Evolutionary conservation across 2,888 invertebrate genomes (phyloP).

Genomic region (Parelbella ahira): DNA sequence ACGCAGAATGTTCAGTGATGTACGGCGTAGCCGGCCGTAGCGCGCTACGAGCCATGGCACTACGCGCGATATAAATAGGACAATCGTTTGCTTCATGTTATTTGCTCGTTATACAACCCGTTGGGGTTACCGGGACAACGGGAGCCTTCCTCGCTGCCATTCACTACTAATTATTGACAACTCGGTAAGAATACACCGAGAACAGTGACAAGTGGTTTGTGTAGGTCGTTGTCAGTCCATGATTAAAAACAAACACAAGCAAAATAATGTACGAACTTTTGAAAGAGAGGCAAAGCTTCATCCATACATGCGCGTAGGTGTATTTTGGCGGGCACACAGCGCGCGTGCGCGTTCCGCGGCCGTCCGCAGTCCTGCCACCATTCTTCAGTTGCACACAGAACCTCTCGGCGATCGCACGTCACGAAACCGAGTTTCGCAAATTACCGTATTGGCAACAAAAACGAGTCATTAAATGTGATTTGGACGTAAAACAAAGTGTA

Average conservation of each 20-base stretch:
- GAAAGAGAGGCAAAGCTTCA: slow-evolving; percentile 50
- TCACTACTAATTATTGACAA: background rate
- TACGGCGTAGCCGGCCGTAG: slow-evolving; percentile 50
- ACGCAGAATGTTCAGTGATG: slow-evolving; percentile 27
- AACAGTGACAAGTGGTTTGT: too few species aligned
- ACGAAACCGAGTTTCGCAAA: slow-evolving; percentile 38
- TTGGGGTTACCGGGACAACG: slow-evolving; percentile 4
- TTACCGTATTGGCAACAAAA: slow-evolving; percentile 60
- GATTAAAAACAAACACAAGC: slow-evolving; percentile 32
- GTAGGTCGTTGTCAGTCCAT: slow-evolving; percentile 15
- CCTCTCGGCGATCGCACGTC: slow-evolving; percentile 43
- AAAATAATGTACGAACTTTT: slow-evolving; percentile 57
- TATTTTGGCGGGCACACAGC: slow-evolving; percentile 72
- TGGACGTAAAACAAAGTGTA: slow-evolving; percentile 40
- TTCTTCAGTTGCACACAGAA: slow-evolving; percentile 73
- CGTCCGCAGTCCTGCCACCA: slow-evolving; percentile 77
- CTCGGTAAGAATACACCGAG: background rate
- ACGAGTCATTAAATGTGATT: slow-evolving; percentile 43
- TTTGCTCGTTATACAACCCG: slow-evolving; percentile 22
- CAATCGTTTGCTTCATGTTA: slow-evolving; percentile 24
- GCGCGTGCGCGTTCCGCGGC: slow-evolving; percentile 64
- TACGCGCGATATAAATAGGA: slow-evolving; percentile 36
- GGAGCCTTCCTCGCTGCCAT: background rate
- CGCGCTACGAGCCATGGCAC: slow-evolving; percentile 35
- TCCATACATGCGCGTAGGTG: slow-evolving; percentile 76